Evolutionary conservation across 2,888 invertebrate species (phyloP).

Genomic region (Nomada goodeniana): DNA sequence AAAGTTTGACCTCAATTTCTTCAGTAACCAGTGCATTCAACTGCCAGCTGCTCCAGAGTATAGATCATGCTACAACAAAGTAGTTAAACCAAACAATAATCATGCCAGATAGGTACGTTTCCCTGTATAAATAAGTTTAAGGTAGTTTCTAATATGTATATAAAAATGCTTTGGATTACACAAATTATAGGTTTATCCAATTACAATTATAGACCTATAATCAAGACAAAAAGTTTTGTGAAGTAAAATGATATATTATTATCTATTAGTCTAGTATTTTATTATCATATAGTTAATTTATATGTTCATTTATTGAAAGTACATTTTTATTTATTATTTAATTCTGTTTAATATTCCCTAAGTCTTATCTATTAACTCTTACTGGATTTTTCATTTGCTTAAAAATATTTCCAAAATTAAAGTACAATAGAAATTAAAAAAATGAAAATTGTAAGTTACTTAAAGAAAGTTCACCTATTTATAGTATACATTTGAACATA

Average conservation of each 20-base stretch:
- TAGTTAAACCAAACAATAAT: constrained; percentile 46
- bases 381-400: too few relatives aligned
- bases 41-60: constrained; percentile 71
- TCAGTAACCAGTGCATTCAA: constrained; percentile 71
- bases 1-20: constrained; percentile 80
- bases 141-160: background rate
- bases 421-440: too few relatives aligned
- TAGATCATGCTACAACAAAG: constrained; percentile 66
- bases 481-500: constrained; percentile 8
- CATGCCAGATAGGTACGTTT: constrained; percentile 78
- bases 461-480: background rate
- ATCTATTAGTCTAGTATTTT: background rate
- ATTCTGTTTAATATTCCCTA: too few relatives aligned
- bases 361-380: too few relatives aligned
- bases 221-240: constrained; percentile 5
- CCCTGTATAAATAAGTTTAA: background rate
- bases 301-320: background rate
- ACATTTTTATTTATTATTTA: background rate
- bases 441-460: background rate
- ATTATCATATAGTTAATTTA: constrained; percentile 1
- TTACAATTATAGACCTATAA: background rate
- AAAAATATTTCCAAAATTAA: too few relatives aligned
- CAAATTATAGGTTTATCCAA: background rate
- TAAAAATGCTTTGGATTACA: constrained; percentile 8
- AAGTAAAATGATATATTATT: constrained; percentile 2